Evolutionary conservation across 2,797 vertebrate genomes (phyloP).

Genomic region (Heterohyrax brucei): DNA sequence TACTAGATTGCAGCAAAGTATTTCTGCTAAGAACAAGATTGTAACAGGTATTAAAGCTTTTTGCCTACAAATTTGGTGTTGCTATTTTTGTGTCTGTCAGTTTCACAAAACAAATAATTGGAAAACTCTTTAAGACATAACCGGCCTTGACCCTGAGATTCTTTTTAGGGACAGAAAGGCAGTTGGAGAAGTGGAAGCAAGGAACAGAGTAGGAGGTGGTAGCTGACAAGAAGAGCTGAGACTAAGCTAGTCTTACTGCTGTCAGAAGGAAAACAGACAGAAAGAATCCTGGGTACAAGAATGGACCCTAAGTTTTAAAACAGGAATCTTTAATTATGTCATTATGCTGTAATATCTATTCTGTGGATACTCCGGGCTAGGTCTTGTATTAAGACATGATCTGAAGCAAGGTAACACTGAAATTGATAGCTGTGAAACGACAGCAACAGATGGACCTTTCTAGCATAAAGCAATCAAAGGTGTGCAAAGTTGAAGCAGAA

Average conservation of each 20-base stretch:
- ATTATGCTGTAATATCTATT: background rate
- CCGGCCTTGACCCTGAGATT: background rate
- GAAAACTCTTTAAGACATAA: background rate
- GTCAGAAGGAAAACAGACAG: background rate
- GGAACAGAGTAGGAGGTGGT: background rate
- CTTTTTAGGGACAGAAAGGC: background rate
- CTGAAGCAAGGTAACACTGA: conserved; percentile 47
- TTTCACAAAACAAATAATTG: background rate
- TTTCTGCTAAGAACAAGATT: background rate
- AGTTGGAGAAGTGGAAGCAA: background rate
- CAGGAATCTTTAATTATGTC: conserved; percentile 14
- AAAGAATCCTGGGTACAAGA: background rate
- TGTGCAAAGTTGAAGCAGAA: conserved; percentile 53
- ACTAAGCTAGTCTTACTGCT: background rate
- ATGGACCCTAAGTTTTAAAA: background rate
- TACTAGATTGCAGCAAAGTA: background rate
- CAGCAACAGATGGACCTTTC: conserved; percentile 73
- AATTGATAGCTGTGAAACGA: conserved; percentile 69
- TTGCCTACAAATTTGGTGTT: background rate
- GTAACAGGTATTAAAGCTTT: background rate
- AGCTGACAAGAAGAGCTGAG: background rate
- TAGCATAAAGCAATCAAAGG: conserved; percentile 73
- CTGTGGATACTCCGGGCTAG: background rate
- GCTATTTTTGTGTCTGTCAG: background rate
- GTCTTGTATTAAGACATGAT: background rate